Evolutionary conservation across 2,888 invertebrate species (phyloP).

Genomic region (Tillus elongatus): DNA sequence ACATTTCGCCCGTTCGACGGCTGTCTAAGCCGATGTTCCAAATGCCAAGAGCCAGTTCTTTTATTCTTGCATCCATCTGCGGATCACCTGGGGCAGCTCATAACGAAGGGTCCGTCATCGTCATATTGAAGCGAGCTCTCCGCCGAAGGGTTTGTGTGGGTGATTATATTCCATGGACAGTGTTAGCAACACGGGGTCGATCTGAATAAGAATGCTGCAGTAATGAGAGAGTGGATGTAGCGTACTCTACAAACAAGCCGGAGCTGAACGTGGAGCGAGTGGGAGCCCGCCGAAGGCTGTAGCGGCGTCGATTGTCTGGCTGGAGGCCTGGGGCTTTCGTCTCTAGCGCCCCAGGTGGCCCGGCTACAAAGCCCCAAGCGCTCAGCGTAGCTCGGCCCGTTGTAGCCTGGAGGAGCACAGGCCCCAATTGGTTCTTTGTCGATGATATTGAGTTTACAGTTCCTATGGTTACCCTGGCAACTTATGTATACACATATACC

Average conservation of each 20-base stretch:
- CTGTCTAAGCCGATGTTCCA: no score
- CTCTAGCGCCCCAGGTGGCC: slow-evolving; percentile 31
- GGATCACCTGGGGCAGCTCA: no score
- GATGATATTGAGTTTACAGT: slow-evolving; percentile 37
- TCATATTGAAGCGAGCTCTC: no score
- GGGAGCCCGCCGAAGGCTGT: slow-evolving; percentile 20
- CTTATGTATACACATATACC: no score
- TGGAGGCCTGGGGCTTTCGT: slow-evolving; percentile 24
- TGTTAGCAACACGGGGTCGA: no score
- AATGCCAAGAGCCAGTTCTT: no score
- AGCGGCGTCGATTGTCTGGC: slow-evolving; percentile 33
- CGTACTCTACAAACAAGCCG: slow-evolving; percentile 5
- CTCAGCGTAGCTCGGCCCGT: slow-evolving; percentile 27
- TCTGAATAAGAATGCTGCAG: slow-evolving; percentile 26
- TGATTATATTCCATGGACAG: no score
- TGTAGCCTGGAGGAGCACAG: slow-evolving; percentile 19
- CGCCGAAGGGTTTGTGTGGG: no score
- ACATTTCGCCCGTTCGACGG: no score
- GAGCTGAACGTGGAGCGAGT: slow-evolving; percentile 21
- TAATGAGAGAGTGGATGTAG: slow-evolving; percentile 26
- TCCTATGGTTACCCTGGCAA: slow-evolving; percentile 35
- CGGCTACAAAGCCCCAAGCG: slow-evolving; percentile 25
- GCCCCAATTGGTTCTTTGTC: slow-evolving; percentile 35
- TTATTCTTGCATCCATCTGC: no score
- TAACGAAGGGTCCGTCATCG: no score